Percentiles rank a stretch among this genome's conserved stretches.
These are phyloP conservation scores for Urocolius indicus DNA, from an alignment of 2,113 vertebrate species.

Conservation along the genomic window DNA sequence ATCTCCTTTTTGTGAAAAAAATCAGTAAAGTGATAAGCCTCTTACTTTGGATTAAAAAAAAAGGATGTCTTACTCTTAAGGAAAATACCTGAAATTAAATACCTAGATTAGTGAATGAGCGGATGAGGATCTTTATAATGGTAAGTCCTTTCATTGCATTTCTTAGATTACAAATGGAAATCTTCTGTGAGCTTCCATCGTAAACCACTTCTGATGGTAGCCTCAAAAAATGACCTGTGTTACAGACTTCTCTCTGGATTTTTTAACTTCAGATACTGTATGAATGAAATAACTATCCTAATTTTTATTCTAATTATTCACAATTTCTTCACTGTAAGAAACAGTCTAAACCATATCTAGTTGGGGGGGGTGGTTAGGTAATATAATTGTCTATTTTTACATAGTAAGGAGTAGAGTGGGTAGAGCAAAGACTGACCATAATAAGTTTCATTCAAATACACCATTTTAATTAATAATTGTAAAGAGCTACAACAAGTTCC, in stretches of 20 bases:
- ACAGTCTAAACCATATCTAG: neutral
- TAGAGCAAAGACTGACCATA: neutral
- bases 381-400: neutral
- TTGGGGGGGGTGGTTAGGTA: neutral
- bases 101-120: neutral
- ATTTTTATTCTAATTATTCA: neutral
- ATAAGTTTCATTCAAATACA: neutral
- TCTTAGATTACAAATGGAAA: neutral
- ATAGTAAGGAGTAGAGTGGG: neutral
- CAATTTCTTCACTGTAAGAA: neutral
- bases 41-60: neutral
- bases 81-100: neutral
- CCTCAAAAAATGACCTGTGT: neutral
- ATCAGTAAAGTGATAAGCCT: neutral
- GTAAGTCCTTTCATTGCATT: neutral
- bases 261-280: neutral
- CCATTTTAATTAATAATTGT: slow-evolving; percentile 15
- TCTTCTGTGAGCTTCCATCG: neutral
- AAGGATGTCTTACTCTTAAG: neutral
- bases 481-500: neutral
- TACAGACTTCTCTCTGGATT: neutral
- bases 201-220: neutral
- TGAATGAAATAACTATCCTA: neutral
- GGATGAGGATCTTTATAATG: neutral
- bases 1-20: neutral